Percentiles rank a stretch among this genome's conserved stretches.
These are phyloP conservation scores for Microtus ochrogaster DNA, from an alignment of 2,113 vertebrate species.

Conservation along the genomic window DNA sequence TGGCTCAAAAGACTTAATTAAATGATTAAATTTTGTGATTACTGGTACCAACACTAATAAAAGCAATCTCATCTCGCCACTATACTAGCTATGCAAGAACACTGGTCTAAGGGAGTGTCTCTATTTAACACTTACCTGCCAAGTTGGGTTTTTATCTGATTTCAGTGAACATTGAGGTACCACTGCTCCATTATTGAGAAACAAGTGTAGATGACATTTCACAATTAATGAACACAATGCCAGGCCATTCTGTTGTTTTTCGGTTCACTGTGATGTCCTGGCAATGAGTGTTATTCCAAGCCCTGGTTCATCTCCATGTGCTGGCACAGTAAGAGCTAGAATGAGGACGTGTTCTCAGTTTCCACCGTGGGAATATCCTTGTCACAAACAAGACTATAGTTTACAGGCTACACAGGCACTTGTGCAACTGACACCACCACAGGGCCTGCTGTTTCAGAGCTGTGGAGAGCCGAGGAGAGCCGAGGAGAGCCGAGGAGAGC, in stretches of 20 bases:
- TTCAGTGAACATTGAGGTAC: background rate
- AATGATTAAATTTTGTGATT: conserved; percentile 20
- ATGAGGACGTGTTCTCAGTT: background rate
- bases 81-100: background rate
- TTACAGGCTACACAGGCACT: background rate
- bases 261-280: background rate
- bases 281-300: background rate
- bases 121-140: background rate
- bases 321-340: background rate
- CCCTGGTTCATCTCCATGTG: background rate
- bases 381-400: background rate
- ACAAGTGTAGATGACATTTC: background rate
- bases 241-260: background rate
- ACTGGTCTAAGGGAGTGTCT: conserved; percentile 27
- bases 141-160: background rate
- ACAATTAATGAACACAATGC: background rate
- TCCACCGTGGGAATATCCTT: background rate
- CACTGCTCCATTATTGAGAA: background rate
- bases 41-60: background rate
- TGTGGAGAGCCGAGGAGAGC: background rate
- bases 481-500: no score
- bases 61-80: background rate
- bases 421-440: background rate
- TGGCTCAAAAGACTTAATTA: background rate
- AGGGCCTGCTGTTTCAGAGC: background rate